Evolutionary conservation across 2,797 vertebrate species (phyloP), one percentile per base, ranked within the genome.

Genomic region (Danio kyathit): DNA sequence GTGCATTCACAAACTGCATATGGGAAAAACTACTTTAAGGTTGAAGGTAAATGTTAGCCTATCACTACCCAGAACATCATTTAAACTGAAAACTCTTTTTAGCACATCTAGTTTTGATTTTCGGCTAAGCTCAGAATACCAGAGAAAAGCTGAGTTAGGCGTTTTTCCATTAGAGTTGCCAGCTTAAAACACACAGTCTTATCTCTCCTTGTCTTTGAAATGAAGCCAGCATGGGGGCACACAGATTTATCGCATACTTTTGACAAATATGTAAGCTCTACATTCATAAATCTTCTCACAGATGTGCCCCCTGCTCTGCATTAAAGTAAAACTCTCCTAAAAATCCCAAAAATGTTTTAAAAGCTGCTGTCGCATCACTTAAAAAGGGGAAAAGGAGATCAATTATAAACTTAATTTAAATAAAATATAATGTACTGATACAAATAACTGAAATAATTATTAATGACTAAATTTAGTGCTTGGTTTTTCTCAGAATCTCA

Each of bases 121-220:
- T 56, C 75, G 85, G 72, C 54, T n/a, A 40, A 17, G 64, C 9
- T 12, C 5, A 29, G 82, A 82, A 66, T 84, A 88, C 79, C 65
- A 80, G 82, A 65, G 52, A 77, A 59, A 64, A 21, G 17, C 65
- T 46, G 40, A 79, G 67, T 74, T 78, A 79, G 82, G 60, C 74
- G 46, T 87, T 87, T 76, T 90, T 89, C 87, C 86, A 89, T 84
- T 73, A 71, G 83, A 7, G 67, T 54, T 60, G 61, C 49, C 49
- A 74, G 71, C 21, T 38, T 86, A 84, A 82, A 54, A 51, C 49
- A 51, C 49, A 87, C 83, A 88, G 91, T 91, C 89, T 86, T 89
- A 63, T 87, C 85, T 43, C 75, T 84, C 79, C 87, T 83, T 85
- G 83, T 76, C 88, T 64, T 84, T 86, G 85, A 90, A 89, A 87